Percentiles rank a stretch among this genome's conserved stretches.
Evolutionary conservation across 2,797 vertebrate species (phyloP).

Genomic region (Channa striata): DNA sequence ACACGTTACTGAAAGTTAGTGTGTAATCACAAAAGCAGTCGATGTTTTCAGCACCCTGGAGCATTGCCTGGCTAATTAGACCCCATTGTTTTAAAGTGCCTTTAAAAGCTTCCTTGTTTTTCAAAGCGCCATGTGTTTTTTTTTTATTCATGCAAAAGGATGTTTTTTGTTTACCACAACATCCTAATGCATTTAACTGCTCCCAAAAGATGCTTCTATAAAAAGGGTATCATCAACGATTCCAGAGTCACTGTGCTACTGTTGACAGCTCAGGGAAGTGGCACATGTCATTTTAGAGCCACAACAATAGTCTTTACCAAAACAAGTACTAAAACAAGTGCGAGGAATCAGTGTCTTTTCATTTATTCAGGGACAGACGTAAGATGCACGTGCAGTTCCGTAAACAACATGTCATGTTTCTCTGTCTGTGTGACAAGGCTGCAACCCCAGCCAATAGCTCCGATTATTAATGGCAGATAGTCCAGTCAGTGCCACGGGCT

Average conservation of each 20-base stretch:
- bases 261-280: conserved; percentile 67
- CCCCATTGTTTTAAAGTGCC: conserved; percentile 82
- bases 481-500: conserved; percentile 15
- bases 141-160: conserved; percentile 75
- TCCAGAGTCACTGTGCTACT: conserved; percentile 56
- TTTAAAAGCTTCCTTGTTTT: conserved; percentile 83
- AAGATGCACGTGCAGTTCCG: conserved; percentile 17
- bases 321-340: conserved; percentile 49
- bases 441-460: conserved; percentile 12
- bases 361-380: conserved; percentile 37
- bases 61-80: conserved; percentile 83
- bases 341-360: conserved; percentile 27
- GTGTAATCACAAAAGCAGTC: conserved; percentile 78
- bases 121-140: conserved; percentile 64
- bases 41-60: conserved; percentile 77
- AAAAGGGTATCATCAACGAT: conserved; percentile 73
- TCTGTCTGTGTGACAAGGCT: conserved; percentile 9
- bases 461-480: conserved; percentile 26
- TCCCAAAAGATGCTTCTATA: conserved; percentile 76
- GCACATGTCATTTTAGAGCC: conserved; percentile 53
- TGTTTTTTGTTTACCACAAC: conserved; percentile 80
- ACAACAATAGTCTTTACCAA: conserved; percentile 46
- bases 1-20: conserved; percentile 66
- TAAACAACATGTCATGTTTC: conserved; percentile 34
- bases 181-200: conserved; percentile 81